phyloP scores from a whole-genome alignment of 2,113 vertebrate genomes.

The Chaetura pelagica region DNA sequence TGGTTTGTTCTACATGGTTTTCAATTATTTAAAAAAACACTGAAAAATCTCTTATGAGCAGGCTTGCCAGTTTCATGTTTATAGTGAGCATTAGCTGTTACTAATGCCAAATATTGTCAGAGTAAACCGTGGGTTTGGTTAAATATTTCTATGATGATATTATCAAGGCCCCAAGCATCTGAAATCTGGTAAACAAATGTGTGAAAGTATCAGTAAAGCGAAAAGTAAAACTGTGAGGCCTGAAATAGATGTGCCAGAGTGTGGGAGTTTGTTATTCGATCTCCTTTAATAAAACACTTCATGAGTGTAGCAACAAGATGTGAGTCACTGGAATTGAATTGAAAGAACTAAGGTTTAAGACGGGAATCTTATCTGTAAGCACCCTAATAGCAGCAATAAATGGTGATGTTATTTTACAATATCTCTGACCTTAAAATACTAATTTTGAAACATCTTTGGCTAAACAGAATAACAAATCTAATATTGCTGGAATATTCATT shows the following conservation, averaged over 20 bases:
- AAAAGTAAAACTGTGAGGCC: conserved; percentile 7
- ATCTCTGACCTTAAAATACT: background rate
- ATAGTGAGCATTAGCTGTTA: conserved; percentile 9
- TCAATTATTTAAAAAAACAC: conserved; percentile 19
- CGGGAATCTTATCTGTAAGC: background rate
- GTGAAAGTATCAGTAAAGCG: background rate
- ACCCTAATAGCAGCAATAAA: background rate
- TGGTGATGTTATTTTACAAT: background rate
- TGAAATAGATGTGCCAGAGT: background rate
- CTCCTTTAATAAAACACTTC: background rate
- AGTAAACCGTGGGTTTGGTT: conserved; percentile 36
- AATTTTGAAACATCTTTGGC: background rate
- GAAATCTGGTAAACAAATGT: conserved; percentile 9
- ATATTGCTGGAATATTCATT: background rate
- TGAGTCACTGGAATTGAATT: background rate
- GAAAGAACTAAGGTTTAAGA: background rate
- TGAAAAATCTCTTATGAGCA: background rate
- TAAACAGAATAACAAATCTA: background rate
- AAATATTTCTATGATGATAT: conserved; percentile 40
- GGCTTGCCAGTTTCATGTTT: conserved; percentile 33
- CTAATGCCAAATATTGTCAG: conserved; percentile 32
- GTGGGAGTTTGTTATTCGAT: background rate
- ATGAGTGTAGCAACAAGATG: background rate
- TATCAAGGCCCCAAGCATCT: conserved; percentile 11
- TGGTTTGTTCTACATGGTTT: background rate